Conservation (phyloP, 2,113 vertebrate genomes). For the Oryzias celebensis region DNA sequence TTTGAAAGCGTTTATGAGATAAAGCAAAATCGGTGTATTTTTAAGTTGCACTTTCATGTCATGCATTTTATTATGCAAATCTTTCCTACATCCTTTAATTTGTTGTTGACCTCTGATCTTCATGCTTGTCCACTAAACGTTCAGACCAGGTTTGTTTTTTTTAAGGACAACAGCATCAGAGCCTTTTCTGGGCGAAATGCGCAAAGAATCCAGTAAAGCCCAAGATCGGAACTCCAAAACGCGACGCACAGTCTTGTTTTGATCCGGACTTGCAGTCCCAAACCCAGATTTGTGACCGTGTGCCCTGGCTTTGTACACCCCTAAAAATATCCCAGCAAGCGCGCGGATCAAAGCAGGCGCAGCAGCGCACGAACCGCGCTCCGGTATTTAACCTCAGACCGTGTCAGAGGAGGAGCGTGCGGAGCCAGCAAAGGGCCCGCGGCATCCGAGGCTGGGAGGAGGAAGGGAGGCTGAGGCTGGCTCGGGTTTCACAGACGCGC, state of each 20-base stretch:
- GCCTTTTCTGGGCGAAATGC: too few species aligned
- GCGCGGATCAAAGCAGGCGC: constrained; percentile 66
- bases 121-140: too few species aligned
- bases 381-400: constrained; percentile 70
- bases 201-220: background rate
- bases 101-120: too few species aligned
- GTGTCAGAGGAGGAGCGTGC: constrained; percentile 72
- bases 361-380: constrained; percentile 65
- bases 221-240: background rate
- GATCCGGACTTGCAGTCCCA: background rate
- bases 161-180: too few species aligned
- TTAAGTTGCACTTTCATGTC: too few species aligned
- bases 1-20: too few species aligned
- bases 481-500: constrained; percentile 69
- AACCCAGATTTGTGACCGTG: constrained; percentile 29
- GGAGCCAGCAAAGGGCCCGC: constrained; percentile 49
- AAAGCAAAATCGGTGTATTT: too few species aligned
- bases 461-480: constrained; percentile 26
- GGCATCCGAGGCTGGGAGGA: constrained; percentile 33
- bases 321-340: constrained; percentile 74
- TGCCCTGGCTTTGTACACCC: constrained; percentile 45
- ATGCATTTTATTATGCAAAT: too few species aligned
- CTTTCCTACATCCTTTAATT: too few species aligned
- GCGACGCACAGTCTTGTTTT: constrained; percentile 1
- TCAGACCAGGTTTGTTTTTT: too few species aligned